Base-by-base conservation (phyloP, 23 tunicate species). In the Trididemnum miniatum region DNA sequence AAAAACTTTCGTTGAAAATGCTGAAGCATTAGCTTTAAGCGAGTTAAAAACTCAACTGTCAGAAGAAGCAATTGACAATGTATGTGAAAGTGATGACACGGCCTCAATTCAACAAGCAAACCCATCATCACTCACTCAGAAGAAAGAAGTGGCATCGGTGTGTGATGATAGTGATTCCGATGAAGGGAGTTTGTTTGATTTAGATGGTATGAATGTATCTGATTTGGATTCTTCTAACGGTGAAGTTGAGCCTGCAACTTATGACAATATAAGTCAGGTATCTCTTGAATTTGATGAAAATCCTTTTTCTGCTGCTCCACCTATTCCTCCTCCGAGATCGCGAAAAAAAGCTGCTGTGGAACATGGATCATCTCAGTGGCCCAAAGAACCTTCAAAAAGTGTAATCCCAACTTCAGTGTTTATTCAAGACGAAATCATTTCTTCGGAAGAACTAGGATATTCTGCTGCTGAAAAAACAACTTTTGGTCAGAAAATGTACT, bases 201-300 rank as follows among this genome's bases (percentile, higher is more conserved):
- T 82, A 4, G 90, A 86, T 71, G 77, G 79, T 22, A 78, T 86
- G 80, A 79, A 79, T 57, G 72, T 86, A 18, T 86, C 90, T 9
- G 90, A 86, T 65, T 26, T 85, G 32, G 89, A 85, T 50, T n/a
- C 35, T 1, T 15, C 69, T 0, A 15, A 69, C 0, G 15, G 50
- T 51, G 86, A 69, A 22, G 37, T 54, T 35, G 62, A 78, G 4
- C 60, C 25, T 37, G 34, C 25, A 26, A 22, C 24, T 24, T 28
- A 69, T 34, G 90, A 79, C 32, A 57, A 71, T 50, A 34, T 71
- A 20, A 79, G 80, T 38, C 72, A 86, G 52, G 50, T 71, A 1
- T 79, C 90, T 1, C 72, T 79, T 66, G 90, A 86, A 36, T 86
- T 86, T 52, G 90, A 86, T 71, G 90, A 86, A 51, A 86, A 79